Conservation (phyloP, 1,140 invertebrate species). For the Drosophila lacteicornis region DNA sequence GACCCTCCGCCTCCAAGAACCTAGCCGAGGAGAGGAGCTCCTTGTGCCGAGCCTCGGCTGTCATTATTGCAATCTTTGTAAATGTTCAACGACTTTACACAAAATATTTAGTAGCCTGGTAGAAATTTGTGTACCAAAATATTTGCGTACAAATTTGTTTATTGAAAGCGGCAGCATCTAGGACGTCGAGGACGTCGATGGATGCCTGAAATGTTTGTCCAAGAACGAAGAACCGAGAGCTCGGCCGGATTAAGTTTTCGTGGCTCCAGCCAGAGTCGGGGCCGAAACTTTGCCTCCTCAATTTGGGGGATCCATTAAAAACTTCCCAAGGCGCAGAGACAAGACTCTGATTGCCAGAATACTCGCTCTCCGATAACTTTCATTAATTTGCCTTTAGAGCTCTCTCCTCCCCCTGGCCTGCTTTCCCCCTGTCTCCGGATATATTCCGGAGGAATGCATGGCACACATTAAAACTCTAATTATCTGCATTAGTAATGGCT, state of each 20-base stretch:
- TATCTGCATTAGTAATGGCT: constrained; percentile 56
- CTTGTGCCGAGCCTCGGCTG: constrained; percentile 29
- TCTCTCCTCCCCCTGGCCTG: not conserved
- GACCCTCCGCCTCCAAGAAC: not conserved
- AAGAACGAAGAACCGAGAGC: constrained; percentile 12
- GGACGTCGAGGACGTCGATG: constrained; percentile 25
- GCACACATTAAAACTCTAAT: constrained; percentile 51
- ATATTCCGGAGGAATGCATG: constrained; percentile 9
- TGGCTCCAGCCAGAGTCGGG: not conserved
- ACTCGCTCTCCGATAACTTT: constrained; percentile 33
- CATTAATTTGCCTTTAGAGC: constrained; percentile 43
- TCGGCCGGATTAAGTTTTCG: constrained; percentile 41
- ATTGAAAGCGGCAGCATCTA: constrained; percentile 48
- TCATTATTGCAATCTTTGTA: constrained; percentile 76
- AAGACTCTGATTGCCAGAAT: constrained; percentile 38
- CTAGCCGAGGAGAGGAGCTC: not conserved
- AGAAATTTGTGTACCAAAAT: constrained; percentile 64
- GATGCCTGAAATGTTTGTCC: constrained; percentile 40
- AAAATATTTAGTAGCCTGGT: constrained; percentile 61
- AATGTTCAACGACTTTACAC: constrained; percentile 64
- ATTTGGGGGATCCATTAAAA: constrained; percentile 53
- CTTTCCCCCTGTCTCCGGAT: not conserved
- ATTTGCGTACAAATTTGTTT: constrained; percentile 66
- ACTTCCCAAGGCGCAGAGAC: constrained; percentile 25
- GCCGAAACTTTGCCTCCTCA: constrained; percentile 42